Base-by-base conservation (phyloP, 2,888 invertebrate genomes). In the Meiosimyza platycephala region DNA sequence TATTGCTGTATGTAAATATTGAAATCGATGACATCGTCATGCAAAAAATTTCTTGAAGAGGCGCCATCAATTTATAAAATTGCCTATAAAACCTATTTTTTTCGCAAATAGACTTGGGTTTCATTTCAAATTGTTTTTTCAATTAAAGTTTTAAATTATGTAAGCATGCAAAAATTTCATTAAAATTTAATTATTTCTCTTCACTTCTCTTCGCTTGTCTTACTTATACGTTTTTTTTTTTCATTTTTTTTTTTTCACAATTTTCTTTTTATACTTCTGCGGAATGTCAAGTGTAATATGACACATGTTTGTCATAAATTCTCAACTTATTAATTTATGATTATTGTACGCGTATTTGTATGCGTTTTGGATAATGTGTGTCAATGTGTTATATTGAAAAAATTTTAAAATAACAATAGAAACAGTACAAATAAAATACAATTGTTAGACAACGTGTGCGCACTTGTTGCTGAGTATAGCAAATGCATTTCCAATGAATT, bases 261-360 rank as follows among this genome's bases (percentile, higher is more conserved):
- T 40, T 40, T 40, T 9, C 40, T 40, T 40, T 40, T 18, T 22
- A 40, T 18, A 51, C 18, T 69, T 64, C 33, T 68, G 60, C 12
- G 12, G 69, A 69, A 69, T 69, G 69, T 69, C 69, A 60, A 69
- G 69, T 69, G 69, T 69, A 60, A 33, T 64, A 15, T 57, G 63
- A 40, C 63, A 63, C 63, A 63, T 63, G 63, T 63, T 40, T 28
- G 57, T 28, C 40, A 40, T 40, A 40, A 40, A 40, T 40, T 40
- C 40, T 40, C 40, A 40, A 40, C 40, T 40, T 9, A 9, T 40
- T 40, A 9, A 40, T 40, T 40, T 40, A 40, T 40, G 28, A 28
- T 40, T 40, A 40, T 40, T 54, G 9, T 18, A 54, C 18, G 18
- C 7, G 11, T 54, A 54, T 54, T n/a, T 54, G 18, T 54, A 54